A percentile compares a stretch with the other conserved stretches of the same genome.
phyloP scores from a whole-genome alignment of 2,888 invertebrate species.

The Apamea monoglypha region DNA sequence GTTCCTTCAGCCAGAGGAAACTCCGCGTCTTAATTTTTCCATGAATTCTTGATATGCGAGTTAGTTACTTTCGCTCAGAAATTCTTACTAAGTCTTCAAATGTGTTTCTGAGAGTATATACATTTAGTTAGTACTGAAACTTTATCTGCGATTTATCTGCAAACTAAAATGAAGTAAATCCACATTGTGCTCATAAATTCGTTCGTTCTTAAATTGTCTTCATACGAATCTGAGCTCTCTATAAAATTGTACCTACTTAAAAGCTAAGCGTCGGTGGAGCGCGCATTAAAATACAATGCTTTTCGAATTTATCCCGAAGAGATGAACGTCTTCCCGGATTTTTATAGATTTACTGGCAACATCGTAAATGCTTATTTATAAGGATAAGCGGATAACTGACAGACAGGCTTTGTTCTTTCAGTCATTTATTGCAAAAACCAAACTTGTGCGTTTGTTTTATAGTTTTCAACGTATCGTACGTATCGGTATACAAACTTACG shows the following conservation, averaged over 20 bases:
- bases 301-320: conserved; percentile 46
- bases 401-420: conserved; percentile 33
- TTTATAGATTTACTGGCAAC: conserved; percentile 56
- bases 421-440: conserved; percentile 15
- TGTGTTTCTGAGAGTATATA: conserved; percentile 11
- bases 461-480: neutral
- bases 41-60: conserved; percentile 32
- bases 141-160: conserved; percentile 35
- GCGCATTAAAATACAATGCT: conserved; percentile 50
- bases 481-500: neutral
- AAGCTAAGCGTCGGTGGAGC: conserved; percentile 29
- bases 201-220: conserved; percentile 46
- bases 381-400: conserved; percentile 44
- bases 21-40: conserved; percentile 33
- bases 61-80: conserved; percentile 7
- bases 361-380: conserved; percentile 56
- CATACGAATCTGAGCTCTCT: conserved; percentile 47
- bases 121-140: conserved; percentile 28
- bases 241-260: conserved; percentile 45
- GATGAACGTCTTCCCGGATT: conserved; percentile 48
- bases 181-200: conserved; percentile 27
- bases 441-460: conserved; percentile 9
- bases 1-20: conserved; percentile 21
- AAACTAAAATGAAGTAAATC: conserved; percentile 36
- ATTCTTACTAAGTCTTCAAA: conserved; percentile 26